phyloP scores from a whole-genome alignment of 92 coral and sea anemone species.

The Porites evermanni region DNA sequence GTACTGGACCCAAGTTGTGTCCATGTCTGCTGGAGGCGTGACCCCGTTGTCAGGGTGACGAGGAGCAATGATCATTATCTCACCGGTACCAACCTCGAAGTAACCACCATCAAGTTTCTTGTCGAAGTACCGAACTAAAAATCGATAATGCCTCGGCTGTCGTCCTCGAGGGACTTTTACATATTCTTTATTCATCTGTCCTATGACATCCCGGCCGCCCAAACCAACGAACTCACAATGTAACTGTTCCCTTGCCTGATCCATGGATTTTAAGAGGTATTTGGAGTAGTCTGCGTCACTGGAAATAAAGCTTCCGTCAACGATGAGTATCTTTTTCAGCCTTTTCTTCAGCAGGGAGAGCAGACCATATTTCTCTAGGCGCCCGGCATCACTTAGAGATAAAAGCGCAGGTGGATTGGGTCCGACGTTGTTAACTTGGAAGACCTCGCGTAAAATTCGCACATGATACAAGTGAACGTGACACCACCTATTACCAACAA shows the following conservation, averaged over 20 bases:
- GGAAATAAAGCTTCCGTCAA: conserved; percentile 79
- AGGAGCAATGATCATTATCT: conserved; percentile 79
- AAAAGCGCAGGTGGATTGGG: conserved; percentile 86
- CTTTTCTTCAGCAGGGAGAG: conserved; percentile 78
- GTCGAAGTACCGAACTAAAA: conserved; percentile 81
- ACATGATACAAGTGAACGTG: conserved; percentile 88
- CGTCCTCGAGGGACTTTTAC: conserved; percentile 57
- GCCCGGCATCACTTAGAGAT: conserved; percentile 85
- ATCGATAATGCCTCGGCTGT: conserved; percentile 86
- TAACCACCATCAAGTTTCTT: conserved; percentile 50
- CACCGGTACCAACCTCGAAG: conserved; percentile 74
- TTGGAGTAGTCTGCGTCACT: conserved; percentile 70
- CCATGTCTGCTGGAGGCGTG: conserved; percentile 54
- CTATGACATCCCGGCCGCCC: conserved; percentile 80
- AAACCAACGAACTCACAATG: conserved; percentile 85
- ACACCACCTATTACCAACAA: conserved; percentile 67
- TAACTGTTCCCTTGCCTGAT: conserved; percentile 71
- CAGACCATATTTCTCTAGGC: conserved; percentile 89
- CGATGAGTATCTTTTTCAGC: conserved; percentile 73
- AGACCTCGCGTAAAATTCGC: conserved; percentile 77
- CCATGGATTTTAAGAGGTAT: conserved; percentile 70
- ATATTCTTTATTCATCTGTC: conserved; percentile 73
- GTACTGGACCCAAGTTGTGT: conserved; percentile 83
- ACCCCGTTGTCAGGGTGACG: conserved; percentile 87
- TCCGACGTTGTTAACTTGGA: conserved; percentile 79